These are phyloP conservation scores for Tyto alba DNA, from an alignment of 2,113 vertebrate genomes.

Conservation along the genomic window DNA sequence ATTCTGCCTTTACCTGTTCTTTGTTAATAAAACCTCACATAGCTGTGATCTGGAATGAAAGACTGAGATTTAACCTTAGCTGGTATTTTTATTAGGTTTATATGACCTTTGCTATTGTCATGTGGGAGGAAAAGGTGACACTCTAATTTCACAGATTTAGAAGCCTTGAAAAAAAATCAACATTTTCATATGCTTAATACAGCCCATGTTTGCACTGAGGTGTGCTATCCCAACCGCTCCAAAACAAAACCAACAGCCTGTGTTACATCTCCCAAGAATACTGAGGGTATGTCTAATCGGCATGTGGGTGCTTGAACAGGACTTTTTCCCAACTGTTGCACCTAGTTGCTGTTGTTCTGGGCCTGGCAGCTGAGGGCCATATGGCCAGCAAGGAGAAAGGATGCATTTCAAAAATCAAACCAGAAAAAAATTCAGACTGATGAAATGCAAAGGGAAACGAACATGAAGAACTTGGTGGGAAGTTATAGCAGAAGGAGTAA, in stretches of 20 bases:
- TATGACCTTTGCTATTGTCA: not conserved
- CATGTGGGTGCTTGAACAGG: not conserved
- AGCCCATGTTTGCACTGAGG: not conserved
- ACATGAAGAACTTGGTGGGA: not conserved
- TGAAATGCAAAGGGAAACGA: not conserved
- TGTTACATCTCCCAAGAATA: not conserved
- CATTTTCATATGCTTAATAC: not conserved
- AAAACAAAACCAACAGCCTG: not conserved
- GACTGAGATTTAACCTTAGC: not conserved
- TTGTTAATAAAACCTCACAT: not conserved
- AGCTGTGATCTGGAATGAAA: not conserved
- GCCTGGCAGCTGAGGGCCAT: not conserved
- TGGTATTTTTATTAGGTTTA: not conserved
- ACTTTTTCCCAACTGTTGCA: not conserved
- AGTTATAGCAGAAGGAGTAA: not conserved
- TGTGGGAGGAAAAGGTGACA: not conserved
- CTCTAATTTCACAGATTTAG: not conserved
- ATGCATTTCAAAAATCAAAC: not conserved
- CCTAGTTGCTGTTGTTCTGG: not conserved
- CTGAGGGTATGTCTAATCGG: not conserved
- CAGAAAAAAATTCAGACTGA: not conserved
- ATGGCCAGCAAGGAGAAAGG: not conserved
- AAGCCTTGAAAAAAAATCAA: not conserved
- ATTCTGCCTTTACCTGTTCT: not conserved
- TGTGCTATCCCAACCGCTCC: not conserved